Base-by-base conservation (phyloP, 2,888 invertebrate genomes). In the Peribatodes rhomboidaria region DNA sequence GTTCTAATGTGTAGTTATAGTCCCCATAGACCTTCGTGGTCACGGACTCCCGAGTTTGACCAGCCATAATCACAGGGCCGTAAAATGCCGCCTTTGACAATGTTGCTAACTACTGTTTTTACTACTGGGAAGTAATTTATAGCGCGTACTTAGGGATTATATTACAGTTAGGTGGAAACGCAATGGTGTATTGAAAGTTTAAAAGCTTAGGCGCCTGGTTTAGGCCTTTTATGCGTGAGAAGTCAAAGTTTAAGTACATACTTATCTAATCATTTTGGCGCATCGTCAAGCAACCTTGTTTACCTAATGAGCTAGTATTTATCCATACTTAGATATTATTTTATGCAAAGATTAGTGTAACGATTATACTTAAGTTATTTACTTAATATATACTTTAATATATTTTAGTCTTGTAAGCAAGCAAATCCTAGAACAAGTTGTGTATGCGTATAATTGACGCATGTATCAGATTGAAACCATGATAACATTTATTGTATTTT, bases 101-200 rank as follows among this genome's bases (percentile, higher is more conserved):
- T 69, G 62, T 63, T 63, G 62, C 63, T 57, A 61, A 50, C 64
- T 64, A 63, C 42, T 56, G 52, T 53, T 69, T n/a, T 58, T 69
- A 66, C 61, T 54, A 58, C 35, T 41, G 16, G 50, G 53, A 49
- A 63, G 49, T 69, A 66, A 63, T 61, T 66, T 58, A 63, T 64
- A 42, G 57, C 31, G 20, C 8, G 22, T 55, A 54, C 49, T 54
- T 53, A 41, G 22, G 27, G 52, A 37, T 54, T 53, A 13, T 1
- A 37, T 50, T 60, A 65, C 65, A 46, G 60, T 52, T 65, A 64
- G 35, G 41, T 53, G 39, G 50, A n/a, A 35, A 50, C n/a, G 50
- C 13, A 37, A 37, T 50, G 35, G 18, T 11, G 49, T 18, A 33
- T 33, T 31, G 31, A 49, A 49, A 35, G 18, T 9, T 47, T 10